Percentiles rank a stretch among this genome's conserved stretches.
Evolutionary conservation across 2,113 vertebrate species (phyloP).

Genomic region (Donacobius atricapilla): DNA sequence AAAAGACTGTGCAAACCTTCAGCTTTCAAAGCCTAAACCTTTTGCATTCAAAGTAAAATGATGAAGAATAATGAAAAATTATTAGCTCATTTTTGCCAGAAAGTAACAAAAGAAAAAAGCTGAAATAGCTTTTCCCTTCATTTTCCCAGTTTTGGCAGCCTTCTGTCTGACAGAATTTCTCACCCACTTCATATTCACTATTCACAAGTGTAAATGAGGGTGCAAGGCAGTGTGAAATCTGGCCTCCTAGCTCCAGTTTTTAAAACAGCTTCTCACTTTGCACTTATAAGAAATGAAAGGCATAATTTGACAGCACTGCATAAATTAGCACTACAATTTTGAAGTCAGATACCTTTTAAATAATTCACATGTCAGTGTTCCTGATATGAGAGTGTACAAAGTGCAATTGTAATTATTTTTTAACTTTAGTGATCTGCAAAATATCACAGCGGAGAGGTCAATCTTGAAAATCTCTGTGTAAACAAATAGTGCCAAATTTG

Average conservation of each 20-base stretch:
- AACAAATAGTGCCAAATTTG: conserved; percentile 4
- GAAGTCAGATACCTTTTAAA: conserved; percentile 61
- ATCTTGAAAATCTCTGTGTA: background rate
- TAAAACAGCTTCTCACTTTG: conserved; percentile 60
- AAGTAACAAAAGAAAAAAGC: conserved; percentile 33
- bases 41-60: background rate
- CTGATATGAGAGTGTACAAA: conserved; percentile 37
- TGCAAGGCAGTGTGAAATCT: conserved; percentile 61
- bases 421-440: conserved; percentile 25
- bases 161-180: conserved; percentile 59
- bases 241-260: conserved; percentile 44
- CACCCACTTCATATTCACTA: conserved; percentile 49
- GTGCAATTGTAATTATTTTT: conserved; percentile 50
- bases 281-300: conserved; percentile 52
- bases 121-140: background rate
- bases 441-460: background rate
- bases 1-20: background rate
- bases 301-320: conserved; percentile 58
- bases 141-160: conserved; percentile 28
- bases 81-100: conserved; percentile 10
- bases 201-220: conserved; percentile 54
- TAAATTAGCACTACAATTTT: conserved; percentile 61
- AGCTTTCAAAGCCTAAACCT: background rate
- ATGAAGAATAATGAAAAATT: background rate
- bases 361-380: conserved; percentile 55